Evolutionary conservation across 2,797 vertebrate species (phyloP), one percentile per base, ranked within the genome.

Genomic region (Sebastes matsubarae): DNA sequence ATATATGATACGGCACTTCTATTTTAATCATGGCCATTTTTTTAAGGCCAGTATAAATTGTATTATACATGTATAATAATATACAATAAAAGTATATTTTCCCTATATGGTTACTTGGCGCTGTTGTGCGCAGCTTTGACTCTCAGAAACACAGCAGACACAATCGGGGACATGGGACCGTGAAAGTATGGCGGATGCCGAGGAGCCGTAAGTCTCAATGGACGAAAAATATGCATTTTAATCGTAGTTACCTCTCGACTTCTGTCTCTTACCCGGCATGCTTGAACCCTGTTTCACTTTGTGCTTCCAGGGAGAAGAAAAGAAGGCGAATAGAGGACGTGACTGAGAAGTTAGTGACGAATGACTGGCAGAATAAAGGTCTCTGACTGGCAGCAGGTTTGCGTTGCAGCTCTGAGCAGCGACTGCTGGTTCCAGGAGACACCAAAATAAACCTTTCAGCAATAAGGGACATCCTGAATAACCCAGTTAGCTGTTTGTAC

Each of bases 271-370:
- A 54, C 55, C 25, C 78, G 88, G 88, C 92, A 88, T 93, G 92
- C 87, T 93, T 95, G 94, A 96, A 96, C 93, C 92, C 94, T 91
- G 92, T 95, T 96, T 96, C 94, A 93, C 95, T 96, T 94, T 96
- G 95, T 96, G 90, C 85, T 88, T 97, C 94, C 96, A 99, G 98
- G 97, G 97, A 98, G 97, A 98, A 98, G 98, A 99, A 99, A 99
- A 98, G 97, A 99, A 98, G 97, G 97, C 97, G 97, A 98, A 96
- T 98, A 97, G 98, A 98, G 96, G 98, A 99, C 97, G 96, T 97
- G 96, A 96, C 97, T 96, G 97, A 99, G 96, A 98, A 98, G 98
- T 99, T 98, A 98, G 98, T 98, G 97, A 94, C 96, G 95, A 95
- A 94, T 94, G 91, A 36, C 34, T 36, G 4, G 34, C 93, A 94